Percentiles rank a stretch among this genome's conserved stretches.
Conservation (phyloP, 2,113 vertebrate species). For the Furnarius figulus region DNA sequence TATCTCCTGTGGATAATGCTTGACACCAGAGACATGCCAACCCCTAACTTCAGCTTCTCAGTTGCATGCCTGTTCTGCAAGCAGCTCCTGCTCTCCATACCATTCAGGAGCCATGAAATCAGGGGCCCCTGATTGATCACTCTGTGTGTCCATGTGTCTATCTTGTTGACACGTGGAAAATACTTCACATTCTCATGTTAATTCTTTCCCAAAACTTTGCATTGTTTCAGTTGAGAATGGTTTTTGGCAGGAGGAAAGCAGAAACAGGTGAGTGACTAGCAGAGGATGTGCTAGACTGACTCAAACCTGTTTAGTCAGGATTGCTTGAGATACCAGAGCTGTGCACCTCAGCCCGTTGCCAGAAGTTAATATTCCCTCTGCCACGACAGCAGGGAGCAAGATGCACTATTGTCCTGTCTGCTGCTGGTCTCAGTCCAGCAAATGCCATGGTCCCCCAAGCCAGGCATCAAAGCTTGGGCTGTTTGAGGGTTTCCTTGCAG, state of each 20-base stretch:
- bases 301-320: neutral
- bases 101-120: neutral
- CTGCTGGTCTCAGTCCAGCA: neutral
- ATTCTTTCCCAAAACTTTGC: neutral
- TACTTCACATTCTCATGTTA: neutral
- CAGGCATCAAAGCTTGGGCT: neutral
- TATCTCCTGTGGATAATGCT: neutral
- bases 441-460: neutral
- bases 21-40: neutral
- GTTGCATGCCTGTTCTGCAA: neutral
- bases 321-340: neutral
- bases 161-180: neutral
- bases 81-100: neutral
- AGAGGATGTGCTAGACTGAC: neutral
- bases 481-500: neutral
- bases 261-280: neutral
- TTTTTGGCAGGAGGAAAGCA: neutral
- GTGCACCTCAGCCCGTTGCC: neutral
- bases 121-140: neutral
- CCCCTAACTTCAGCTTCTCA: neutral
- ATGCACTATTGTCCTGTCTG: neutral
- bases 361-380: neutral
- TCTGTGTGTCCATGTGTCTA: neutral
- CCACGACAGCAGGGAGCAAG: accelerated
- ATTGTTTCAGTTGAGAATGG: neutral